Evolutionary conservation across 2,797 vertebrate species (phyloP).

Genomic region (Epinephelus coioides): DNA sequence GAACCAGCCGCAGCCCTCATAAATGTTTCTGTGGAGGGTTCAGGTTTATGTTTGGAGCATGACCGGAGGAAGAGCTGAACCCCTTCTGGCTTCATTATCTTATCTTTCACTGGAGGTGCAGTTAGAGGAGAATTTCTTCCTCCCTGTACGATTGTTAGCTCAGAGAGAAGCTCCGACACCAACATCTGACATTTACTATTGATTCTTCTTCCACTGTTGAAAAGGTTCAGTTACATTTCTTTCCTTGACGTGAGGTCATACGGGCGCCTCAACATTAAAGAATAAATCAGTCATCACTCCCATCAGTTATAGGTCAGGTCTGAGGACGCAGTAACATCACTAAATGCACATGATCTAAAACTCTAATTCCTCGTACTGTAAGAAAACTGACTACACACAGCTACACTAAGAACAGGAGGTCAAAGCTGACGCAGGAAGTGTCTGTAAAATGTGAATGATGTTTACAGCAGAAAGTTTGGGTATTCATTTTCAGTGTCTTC

Average conservation of each 20-base stretch:
- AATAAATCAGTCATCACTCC: background rate
- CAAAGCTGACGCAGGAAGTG: background rate
- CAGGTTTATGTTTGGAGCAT: background rate
- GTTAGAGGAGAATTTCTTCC: background rate
- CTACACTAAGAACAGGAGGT: background rate
- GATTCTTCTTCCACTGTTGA: background rate
- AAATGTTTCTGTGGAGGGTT: background rate
- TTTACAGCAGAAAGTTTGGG: background rate
- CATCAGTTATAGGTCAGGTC: no score
- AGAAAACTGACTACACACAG: background rate
- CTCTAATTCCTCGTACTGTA: background rate
- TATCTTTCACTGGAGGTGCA: background rate
- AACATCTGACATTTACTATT: slow-evolving; percentile 1
- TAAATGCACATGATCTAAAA: no score
- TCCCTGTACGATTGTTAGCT: background rate
- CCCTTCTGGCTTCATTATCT: background rate
- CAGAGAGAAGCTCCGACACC: background rate
- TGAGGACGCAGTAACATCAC: no score
- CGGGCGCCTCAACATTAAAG: background rate
- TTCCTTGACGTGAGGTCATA: background rate
- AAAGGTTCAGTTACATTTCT: background rate
- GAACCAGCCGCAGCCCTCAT: background rate
- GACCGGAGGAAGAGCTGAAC: background rate
- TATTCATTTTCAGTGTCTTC: background rate
- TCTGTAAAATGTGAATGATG: background rate